A percentile compares a stretch with the other conserved stretches of the same genome.
phyloP scores from a whole-genome alignment of 2,888 invertebrate species.

The Eristalinus sepulchralis region DNA sequence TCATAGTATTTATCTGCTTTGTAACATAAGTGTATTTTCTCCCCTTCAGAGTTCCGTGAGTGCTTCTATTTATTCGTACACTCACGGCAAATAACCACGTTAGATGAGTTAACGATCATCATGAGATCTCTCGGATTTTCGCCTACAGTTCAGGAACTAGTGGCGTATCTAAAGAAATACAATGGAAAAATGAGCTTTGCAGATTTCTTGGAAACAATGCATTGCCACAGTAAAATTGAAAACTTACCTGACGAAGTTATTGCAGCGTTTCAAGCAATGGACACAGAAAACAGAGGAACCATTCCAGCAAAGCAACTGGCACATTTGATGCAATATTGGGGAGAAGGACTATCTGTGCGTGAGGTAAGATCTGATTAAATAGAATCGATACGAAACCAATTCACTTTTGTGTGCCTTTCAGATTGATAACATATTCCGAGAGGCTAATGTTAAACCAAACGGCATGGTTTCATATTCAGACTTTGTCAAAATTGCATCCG shows the following conservation, averaged over 20 bases:
- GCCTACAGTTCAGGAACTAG: slow-evolving; percentile 94
- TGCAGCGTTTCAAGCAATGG: slow-evolving; percentile 94
- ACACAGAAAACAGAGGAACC: slow-evolving; percentile 86
- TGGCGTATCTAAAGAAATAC: slow-evolving; percentile 89
- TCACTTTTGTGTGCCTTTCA: slow-evolving; percentile 73
- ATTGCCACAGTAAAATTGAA: slow-evolving; percentile 88
- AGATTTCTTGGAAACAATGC: slow-evolving; percentile 97
- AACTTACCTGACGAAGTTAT: slow-evolving; percentile 85
- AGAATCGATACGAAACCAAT: background rate
- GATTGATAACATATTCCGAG: slow-evolving; percentile 95
- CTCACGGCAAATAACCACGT: slow-evolving; percentile 91
- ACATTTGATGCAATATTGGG: slow-evolving; percentile 94
- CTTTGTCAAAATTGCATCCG: slow-evolving; percentile 95
- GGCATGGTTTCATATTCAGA: slow-evolving; percentile 94
- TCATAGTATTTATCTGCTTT: no score
- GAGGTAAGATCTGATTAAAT: slow-evolving; percentile 78
- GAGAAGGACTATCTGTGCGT: slow-evolving; percentile 90
- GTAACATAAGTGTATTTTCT: slow-evolving; percentile 31
- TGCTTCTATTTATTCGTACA: slow-evolving; percentile 97
- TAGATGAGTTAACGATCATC: slow-evolving; percentile 95
- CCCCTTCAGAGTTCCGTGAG: slow-evolving; percentile 93
- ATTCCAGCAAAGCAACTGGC: slow-evolving; percentile 92
- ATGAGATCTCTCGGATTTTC: slow-evolving; percentile 97
- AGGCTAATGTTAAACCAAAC: slow-evolving; percentile 91
- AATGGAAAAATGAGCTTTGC: slow-evolving; percentile 97